Conservation (phyloP, 2,113 vertebrate genomes). For the Seriola aureovittata region DNA sequence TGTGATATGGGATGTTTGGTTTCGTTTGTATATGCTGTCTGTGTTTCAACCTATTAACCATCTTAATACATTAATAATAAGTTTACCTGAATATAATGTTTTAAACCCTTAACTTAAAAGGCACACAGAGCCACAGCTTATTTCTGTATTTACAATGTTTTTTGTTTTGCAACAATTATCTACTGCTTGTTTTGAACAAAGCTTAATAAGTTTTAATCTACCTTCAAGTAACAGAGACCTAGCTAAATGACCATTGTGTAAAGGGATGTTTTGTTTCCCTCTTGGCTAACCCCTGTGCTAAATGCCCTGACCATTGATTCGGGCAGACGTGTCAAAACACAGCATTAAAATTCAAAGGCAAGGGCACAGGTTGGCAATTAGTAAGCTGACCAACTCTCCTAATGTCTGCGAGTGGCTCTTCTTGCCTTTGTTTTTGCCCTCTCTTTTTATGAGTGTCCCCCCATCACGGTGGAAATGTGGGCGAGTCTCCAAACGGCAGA, state of each 20-base stretch:
- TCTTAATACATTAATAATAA: not conserved
- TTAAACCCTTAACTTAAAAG: not conserved
- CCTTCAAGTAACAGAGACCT: not conserved
- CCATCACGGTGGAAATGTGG: constrained; percentile 34
- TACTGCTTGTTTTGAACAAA: not conserved
- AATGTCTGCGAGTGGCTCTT: constrained; percentile 25
- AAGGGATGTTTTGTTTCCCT: constrained; percentile 18
- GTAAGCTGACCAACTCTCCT: constrained; percentile 36
- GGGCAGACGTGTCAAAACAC: constrained; percentile 49
- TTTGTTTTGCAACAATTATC: not conserved
- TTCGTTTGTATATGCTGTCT: not conserved
- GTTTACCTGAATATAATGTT: not conserved
- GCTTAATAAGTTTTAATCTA: not conserved
- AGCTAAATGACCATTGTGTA: constrained; percentile 15
- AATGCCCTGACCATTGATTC: constrained; percentile 30
- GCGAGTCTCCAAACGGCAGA: constrained; percentile 43
- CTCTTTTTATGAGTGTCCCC: constrained; percentile 31
- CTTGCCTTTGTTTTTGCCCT: constrained; percentile 42
- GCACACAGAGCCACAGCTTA: not conserved
- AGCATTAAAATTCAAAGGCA: constrained; percentile 51
- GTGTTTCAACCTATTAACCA: not conserved
- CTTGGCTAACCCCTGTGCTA: constrained; percentile 5
- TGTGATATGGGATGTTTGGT: not conserved
- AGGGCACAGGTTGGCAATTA: constrained; percentile 58
- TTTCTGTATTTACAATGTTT: not conserved